Percentiles rank a stretch among this genome's conserved stretches.
phyloP scores from a whole-genome alignment of 2,888 invertebrate genomes.

The Hypomecis atomaria region DNA sequence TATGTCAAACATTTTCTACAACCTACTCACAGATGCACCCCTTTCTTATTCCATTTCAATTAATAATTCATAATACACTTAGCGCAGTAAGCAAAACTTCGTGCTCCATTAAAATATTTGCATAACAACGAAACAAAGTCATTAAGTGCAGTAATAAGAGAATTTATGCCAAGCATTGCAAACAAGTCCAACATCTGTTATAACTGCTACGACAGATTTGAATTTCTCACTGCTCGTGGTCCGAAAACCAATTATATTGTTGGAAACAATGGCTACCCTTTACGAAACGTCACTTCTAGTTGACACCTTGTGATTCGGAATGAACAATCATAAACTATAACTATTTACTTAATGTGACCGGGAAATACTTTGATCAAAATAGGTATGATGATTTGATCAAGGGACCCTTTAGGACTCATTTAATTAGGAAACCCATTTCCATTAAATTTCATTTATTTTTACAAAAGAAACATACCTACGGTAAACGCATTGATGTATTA shows the following conservation, averaged over 20 bases:
- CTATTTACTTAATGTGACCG: too few relatives aligned
- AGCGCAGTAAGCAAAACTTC: not conserved
- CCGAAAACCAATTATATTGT: conserved; percentile 64
- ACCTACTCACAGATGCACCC: too few relatives aligned
- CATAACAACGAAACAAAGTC: conserved; percentile 11
- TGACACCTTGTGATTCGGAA: conserved; percentile 12
- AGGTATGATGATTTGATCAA: too few relatives aligned
- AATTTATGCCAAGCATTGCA: conserved; percentile 20
- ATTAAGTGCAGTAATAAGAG: conserved; percentile 16
- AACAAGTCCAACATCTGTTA: conserved; percentile 28
- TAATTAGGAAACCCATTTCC: too few relatives aligned
- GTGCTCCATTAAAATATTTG: conserved; percentile 7
- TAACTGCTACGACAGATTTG: conserved; percentile 39
- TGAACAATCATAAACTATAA: too few relatives aligned
- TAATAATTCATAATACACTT: not conserved
- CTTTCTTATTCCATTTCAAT: too few relatives aligned
- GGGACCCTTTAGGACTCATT: too few relatives aligned
- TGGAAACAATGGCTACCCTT: conserved; percentile 49
- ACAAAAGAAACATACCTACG: too few relatives aligned
- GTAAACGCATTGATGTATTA: too few relatives aligned
- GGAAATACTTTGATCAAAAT: too few relatives aligned
- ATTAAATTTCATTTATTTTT: too few relatives aligned
- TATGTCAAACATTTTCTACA: too few relatives aligned
- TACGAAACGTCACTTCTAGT: conserved; percentile 22
- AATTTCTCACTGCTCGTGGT: conserved; percentile 51